Evolutionary conservation across 2,888 invertebrate genomes (phyloP), one percentile per base, ranked within the genome.

Genomic region (Agrochola macilenta): DNA sequence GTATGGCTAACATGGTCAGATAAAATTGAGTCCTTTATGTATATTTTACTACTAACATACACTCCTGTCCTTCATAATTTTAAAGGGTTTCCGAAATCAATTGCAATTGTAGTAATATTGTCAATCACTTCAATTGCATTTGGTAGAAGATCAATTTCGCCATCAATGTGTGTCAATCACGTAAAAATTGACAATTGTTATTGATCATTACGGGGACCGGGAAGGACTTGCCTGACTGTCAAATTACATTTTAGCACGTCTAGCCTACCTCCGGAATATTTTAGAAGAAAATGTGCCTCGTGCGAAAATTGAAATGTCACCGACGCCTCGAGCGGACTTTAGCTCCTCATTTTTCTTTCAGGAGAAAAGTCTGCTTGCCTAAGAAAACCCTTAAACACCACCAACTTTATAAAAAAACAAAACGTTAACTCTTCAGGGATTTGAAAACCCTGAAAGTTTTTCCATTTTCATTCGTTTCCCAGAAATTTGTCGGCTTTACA

Each of bases 401-500:
- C 2, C 14, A 57, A 57, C 30, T 80, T 73, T 54, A 26, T 58
- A 14, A 58, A 58, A n/a, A 81, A 52, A 46, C 23, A 35, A 74
- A 23, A 43, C 30, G 35, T 64, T 35, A 23, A 35, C 23, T 65
- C 35, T 58, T 30, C 9, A 35, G 43, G 52, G 74, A 65, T 65
- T 78, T 23, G 43, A 12, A 74, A 20, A 46, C 49, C 11, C 11
- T 52, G 65, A 71, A 81, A 74, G 57, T 46, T 52, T 80, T 46
- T 12, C 74, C 23, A 74, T 60, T 65, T 60, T 43, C 43, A 23
- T 54, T 58, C 17, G 39, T 14, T 26, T 73, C 20, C 1, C 30
- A 49, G 39, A 49, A 23, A 49, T 57, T 54, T 46, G 2, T 26
- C 14, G 12, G 23, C 12, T 35, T 54, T 60, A n/a, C 17, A 61